Percentiles rank a stretch among this genome's conserved stretches.
Evolutionary conservation across 1,140 invertebrate species (phyloP).

Genomic region (Atta texana): DNA sequence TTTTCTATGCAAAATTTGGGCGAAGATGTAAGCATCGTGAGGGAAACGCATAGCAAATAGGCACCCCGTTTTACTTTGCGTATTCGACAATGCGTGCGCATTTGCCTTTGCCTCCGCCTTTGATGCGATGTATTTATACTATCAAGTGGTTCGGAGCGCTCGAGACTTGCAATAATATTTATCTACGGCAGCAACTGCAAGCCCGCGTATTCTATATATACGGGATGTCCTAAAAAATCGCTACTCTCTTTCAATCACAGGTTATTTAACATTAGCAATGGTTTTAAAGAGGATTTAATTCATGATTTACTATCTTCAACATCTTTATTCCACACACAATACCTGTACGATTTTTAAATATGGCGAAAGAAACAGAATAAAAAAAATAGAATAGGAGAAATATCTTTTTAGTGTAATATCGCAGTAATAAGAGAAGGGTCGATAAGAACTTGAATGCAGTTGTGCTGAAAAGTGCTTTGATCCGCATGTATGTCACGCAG

Average conservation of each 20-base stretch:
- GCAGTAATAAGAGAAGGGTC: neutral
- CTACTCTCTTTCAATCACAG: neutral
- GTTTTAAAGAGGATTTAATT: neutral
- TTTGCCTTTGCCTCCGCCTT: conserved; percentile 72
- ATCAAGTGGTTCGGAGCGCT: conserved; percentile 78
- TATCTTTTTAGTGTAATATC: neutral
- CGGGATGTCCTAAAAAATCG: conserved; percentile 27
- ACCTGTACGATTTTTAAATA: neutral
- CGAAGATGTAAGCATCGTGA: neutral
- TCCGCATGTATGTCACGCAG: neutral
- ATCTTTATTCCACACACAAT: neutral
- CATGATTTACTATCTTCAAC: neutral
- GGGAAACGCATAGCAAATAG: conserved; percentile 1
- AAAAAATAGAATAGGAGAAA: neutral
- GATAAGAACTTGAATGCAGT: neutral
- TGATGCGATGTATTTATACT: conserved; percentile 80
- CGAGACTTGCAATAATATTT: conserved; percentile 78
- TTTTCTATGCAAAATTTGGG: conserved; percentile 11
- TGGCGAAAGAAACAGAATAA: neutral
- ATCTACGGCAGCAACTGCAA: conserved; percentile 67
- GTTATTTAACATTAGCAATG: neutral
- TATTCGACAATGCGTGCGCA: conserved; percentile 59
- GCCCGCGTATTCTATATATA: conserved; percentile 42
- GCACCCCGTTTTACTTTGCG: conserved; percentile 46
- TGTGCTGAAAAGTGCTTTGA: neutral